These are phyloP conservation scores for Pasiphila rectangulata DNA, from an alignment of 2,888 invertebrate genomes.

Conservation along the genomic window DNA sequence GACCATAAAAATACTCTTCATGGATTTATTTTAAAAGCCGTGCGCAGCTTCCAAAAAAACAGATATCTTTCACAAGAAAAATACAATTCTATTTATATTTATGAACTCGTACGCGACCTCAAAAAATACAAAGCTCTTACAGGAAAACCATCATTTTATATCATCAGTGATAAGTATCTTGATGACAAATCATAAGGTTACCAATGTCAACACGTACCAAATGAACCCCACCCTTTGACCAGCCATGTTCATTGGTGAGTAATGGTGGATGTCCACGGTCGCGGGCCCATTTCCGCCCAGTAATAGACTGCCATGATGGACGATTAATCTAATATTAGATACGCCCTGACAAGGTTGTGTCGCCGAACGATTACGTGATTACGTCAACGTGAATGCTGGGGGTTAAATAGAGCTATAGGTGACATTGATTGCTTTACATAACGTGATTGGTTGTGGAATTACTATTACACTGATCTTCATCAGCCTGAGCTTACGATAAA, in stretches of 20 bases:
- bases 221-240: constrained; percentile 9
- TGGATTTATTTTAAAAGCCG: too few species aligned
- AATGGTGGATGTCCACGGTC: constrained; percentile 23
- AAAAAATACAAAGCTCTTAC: too few species aligned
- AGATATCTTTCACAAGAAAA: too few species aligned
- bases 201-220: constrained; percentile 1
- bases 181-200: constrained; percentile 3
- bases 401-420: constrained; percentile 8
- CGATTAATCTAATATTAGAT: constrained; percentile 40
- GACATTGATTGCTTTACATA: background rate
- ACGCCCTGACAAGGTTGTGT: constrained; percentile 20
- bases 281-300: constrained; percentile 37
- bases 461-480: too few species aligned
- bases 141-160: too few species aligned
- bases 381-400: background rate
- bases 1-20: too few species aligned
- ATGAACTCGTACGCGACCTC: too few species aligned
- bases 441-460: background rate
- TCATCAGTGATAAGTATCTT: background rate
- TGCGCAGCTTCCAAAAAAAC: too few species aligned
- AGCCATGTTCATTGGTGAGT: constrained; percentile 15
- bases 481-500: too few species aligned
- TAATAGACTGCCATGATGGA: constrained; percentile 37
- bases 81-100: too few species aligned
- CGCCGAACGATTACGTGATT: constrained; percentile 22